Conservation (phyloP, 2,113 vertebrate genomes). For the Aythya baeri region DNA sequence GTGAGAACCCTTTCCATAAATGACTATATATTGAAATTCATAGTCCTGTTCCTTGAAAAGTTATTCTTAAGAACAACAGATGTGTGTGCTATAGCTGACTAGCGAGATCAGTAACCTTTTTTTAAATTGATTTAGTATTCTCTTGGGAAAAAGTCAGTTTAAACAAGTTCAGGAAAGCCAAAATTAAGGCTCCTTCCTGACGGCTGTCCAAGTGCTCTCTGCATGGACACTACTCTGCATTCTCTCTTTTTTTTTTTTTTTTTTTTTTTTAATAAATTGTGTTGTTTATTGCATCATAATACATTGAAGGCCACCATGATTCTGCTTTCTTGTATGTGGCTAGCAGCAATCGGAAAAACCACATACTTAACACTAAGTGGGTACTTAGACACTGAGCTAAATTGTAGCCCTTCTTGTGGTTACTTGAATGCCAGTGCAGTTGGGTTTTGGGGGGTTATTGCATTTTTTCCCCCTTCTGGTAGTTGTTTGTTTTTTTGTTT, state of each 20-base stretch:
- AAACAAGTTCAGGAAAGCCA: slow-evolving; percentile 7
- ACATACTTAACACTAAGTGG: background rate
- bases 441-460: background rate
- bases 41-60: background rate
- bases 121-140: background rate
- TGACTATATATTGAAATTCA: background rate
- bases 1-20: slow-evolving; percentile 31
- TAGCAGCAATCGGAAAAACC: background rate
- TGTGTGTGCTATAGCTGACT: background rate
- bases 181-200: slow-evolving; percentile 13
- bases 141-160: background rate
- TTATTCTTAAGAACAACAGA: background rate
- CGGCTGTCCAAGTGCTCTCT: background rate
- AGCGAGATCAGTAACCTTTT: background rate
- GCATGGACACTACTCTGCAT: background rate
- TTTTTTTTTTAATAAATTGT: background rate
- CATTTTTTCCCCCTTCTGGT: too few species aligned
- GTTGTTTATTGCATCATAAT: background rate
- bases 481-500: background rate
- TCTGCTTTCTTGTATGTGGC: background rate
- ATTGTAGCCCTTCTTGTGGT: slow-evolving; percentile 18
- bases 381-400: background rate
- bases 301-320: background rate
- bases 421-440: background rate
- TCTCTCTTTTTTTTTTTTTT: background rate